These are phyloP conservation scores for Podarcis raffonei DNA, from an alignment of 2,113 vertebrate genomes.

Conservation along the genomic window DNA sequence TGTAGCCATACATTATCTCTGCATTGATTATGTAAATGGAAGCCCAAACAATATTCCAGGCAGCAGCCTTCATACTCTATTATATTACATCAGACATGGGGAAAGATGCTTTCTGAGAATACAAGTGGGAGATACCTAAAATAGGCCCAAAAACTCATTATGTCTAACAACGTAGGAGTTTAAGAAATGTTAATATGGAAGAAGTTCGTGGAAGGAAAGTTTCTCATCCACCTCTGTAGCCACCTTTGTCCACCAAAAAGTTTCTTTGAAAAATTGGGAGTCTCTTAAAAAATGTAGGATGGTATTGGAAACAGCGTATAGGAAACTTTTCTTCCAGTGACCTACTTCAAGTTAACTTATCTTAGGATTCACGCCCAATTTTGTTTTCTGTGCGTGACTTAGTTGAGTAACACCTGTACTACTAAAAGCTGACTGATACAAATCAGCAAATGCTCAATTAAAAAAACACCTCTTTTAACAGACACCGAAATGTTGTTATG, in stretches of 20 bases:
- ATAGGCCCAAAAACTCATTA: background rate
- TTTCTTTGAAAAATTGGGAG: background rate
- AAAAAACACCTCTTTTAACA: no score
- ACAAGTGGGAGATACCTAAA: background rate
- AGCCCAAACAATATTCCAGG: background rate
- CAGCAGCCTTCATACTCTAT: background rate
- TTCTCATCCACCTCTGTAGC: background rate
- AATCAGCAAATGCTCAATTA: no score
- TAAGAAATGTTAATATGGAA: background rate
- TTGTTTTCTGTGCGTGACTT: background rate
- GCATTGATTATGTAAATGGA: background rate
- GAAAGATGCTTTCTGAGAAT: background rate
- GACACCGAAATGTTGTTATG: no score
- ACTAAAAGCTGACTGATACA: no score
- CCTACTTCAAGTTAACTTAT: background rate
- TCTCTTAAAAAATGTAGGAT: background rate
- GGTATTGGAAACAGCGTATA: background rate
- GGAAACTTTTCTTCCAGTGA: background rate
- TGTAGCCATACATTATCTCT: background rate
- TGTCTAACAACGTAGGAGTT: background rate
- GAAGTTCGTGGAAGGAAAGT: background rate
- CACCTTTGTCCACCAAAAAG: background rate
- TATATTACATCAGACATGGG: background rate
- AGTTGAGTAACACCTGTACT: no score
- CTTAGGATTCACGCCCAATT: background rate